Base-by-base conservation (phyloP, 2,113 vertebrate genomes). In the Protomyctophum bolini region DNA sequence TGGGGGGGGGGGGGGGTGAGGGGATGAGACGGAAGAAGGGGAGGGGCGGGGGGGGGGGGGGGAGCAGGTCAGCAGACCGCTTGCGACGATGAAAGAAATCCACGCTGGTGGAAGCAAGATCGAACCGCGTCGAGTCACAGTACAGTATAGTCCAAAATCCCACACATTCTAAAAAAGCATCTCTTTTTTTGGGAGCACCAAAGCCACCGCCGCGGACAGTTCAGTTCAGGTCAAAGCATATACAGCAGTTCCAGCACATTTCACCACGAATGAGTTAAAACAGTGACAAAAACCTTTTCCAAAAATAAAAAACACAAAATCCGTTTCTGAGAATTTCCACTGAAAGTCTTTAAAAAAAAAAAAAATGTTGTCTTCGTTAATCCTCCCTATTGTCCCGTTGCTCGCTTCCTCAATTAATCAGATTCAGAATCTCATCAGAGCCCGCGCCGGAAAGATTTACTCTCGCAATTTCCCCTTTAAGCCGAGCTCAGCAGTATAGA, bases 381-480 rank as follows among this genome's bases (percentile, higher is more conserved):
- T 84, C 66, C 64, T 72, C 60, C 6, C 45, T 6, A 4, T 70
- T 70, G 69, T 84, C 70, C 50, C 72, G 56, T 46, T 21, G 21
- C 71, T 68, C 5, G 41, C 69, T 74, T 78, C 62, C 46, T 57
- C 80, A 61, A 51, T 66, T 58, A 78, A 83, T 81, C 83, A 78
- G 59, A 83, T 10, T 81, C 83, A 78, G 59, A 83, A 10, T 47
- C 51, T 79, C 71, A 64, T 76, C 72, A 74, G 59, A 71, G 48
- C 65, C 67, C 65, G 77, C 65, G 77, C 66, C 70, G 11, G 72
- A 15, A 61, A 83, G 72, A 83, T 73, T 80, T 48, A 73, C 71
- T 77, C 75, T 56, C 69, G 66, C 60, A 88, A 78, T 86, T 88
- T 83, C 77, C 77, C 76, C 78, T 48, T 41, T 75, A 89, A 86